Conservation (phyloP, 2,113 vertebrate species). For the Calidris pygmaea region DNA sequence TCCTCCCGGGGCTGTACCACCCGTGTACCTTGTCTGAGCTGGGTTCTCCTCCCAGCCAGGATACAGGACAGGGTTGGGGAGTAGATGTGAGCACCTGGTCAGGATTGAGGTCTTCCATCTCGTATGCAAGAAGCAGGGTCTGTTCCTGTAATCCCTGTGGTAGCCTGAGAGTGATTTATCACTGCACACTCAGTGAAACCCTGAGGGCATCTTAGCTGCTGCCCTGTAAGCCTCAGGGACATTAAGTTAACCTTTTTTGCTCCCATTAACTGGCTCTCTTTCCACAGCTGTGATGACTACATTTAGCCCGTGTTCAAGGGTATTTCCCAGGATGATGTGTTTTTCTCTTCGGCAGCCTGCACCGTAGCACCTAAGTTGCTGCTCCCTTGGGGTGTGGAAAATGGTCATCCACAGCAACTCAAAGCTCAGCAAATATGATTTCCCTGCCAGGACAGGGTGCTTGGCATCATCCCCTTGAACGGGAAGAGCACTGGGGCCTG, state of each 20-base stretch:
- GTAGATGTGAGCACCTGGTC: not conserved
- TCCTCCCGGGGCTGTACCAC: not conserved
- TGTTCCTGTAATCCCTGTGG: not conserved
- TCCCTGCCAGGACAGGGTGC: not conserved
- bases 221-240: not conserved
- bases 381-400: not conserved
- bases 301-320: not conserved
- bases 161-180: not conserved
- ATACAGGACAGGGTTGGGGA: not conserved
- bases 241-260: not conserved
- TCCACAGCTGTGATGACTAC: not conserved
- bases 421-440: not conserved
- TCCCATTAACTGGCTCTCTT: not conserved
- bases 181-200: not conserved
- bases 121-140: not conserved
- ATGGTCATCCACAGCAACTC: not conserved
- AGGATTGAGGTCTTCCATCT: not conserved
- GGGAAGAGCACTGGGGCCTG: not conserved
- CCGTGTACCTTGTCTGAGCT: not conserved
- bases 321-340: not conserved
- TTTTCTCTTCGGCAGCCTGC: not conserved
- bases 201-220: not conserved
- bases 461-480: fast-evolving
- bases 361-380: not conserved
- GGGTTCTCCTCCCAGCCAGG: not conserved